These are phyloP conservation scores for Orthonevra nobilis DNA, from an alignment of 2,888 invertebrate species.

Conservation along the genomic window DNA sequence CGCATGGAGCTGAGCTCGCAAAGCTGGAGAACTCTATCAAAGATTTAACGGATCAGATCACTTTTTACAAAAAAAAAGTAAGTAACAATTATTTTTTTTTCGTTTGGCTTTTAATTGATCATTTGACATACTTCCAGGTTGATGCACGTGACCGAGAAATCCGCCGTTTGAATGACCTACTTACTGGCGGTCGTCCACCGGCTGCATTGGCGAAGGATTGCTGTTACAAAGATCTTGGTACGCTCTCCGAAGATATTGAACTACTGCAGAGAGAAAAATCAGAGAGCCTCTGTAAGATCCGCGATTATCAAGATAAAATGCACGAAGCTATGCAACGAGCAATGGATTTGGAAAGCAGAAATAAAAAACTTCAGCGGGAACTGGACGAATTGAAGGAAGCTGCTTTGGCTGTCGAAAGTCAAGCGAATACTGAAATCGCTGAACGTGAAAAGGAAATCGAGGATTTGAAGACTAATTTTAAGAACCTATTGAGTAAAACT, in stretches of 20 bases:
- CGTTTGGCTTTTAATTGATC: background rate
- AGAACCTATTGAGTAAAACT: conserved; percentile 67
- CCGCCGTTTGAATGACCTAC: conserved; percentile 84
- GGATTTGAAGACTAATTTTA: conserved; percentile 75
- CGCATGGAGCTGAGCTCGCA: conserved; percentile 75
- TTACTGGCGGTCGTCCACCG: conserved; percentile 87
- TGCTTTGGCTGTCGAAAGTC: conserved; percentile 88
- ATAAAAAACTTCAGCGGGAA: conserved; percentile 86
- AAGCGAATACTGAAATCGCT: conserved; percentile 86
- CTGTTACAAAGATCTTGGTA: conserved; percentile 82
- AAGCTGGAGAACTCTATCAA: conserved; percentile 79
- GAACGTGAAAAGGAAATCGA: conserved; percentile 81
- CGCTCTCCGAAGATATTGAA: conserved; percentile 82
- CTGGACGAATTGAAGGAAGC: conserved; percentile 87
- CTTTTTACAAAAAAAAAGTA: conserved; percentile 80
- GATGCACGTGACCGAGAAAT: conserved; percentile 85
- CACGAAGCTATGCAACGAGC: conserved; percentile 92
- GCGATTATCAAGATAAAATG: conserved; percentile 77
- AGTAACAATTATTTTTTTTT: conserved; percentile 7
- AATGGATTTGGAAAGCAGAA: conserved; percentile 86
- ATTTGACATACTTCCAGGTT: conserved; percentile 68
- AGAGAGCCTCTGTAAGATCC: conserved; percentile 75
- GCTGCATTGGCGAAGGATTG: conserved; percentile 85
- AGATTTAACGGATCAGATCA: conserved; percentile 80
- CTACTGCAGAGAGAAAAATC: conserved; percentile 83